Evolutionary conservation across 2,113 vertebrate genomes (phyloP).

Genomic region (Panurus biarmicus): DNA sequence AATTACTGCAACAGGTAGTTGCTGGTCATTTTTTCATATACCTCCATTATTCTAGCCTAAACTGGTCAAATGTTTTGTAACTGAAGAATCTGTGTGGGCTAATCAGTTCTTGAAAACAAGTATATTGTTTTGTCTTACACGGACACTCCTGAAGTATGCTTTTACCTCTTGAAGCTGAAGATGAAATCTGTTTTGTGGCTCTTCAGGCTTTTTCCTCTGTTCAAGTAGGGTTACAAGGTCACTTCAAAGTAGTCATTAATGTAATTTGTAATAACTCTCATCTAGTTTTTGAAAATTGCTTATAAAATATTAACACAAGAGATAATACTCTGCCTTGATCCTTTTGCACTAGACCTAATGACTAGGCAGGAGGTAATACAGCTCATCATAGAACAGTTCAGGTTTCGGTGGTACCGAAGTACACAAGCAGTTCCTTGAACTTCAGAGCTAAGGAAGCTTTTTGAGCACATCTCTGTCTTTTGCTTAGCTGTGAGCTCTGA

Average conservation of each 20-base stretch:
- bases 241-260: neutral
- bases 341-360: neutral
- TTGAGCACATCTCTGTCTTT: neutral
- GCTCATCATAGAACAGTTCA: neutral
- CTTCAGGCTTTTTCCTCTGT: neutral
- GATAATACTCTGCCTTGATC: neutral
- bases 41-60: neutral
- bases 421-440: neutral
- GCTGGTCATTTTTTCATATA: neutral
- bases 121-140: neutral
- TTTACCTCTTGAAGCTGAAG: neutral
- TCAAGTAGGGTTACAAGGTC: neutral
- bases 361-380: neutral
- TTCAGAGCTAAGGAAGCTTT: neutral
- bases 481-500: neutral
- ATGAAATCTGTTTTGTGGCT: neutral
- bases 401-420: neutral
- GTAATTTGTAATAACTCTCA: neutral
- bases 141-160: neutral
- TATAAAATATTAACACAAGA: neutral
- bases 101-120: neutral
- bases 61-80: neutral
- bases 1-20: neutral
- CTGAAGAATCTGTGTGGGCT: neutral
- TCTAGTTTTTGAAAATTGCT: neutral